phyloP scores from a whole-genome alignment of 2,113 vertebrate species.

The Gymnogyps californianus region DNA sequence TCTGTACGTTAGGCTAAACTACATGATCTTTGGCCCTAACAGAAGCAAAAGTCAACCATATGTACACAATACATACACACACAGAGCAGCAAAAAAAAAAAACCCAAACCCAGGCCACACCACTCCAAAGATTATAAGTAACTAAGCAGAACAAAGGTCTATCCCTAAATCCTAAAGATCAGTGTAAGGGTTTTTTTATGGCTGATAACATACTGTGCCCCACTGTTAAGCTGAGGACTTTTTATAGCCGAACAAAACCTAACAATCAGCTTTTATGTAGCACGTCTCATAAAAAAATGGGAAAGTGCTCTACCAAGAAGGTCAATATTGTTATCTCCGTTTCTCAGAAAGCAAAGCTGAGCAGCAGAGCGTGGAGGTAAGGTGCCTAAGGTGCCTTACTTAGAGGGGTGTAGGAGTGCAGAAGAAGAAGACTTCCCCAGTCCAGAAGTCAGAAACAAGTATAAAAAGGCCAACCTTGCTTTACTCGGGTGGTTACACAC shows the following conservation, averaged over 20 bases:
- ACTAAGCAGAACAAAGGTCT: conserved; percentile 45
- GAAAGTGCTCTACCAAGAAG: neutral
- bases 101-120: neutral
- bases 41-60: neutral
- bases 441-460: neutral
- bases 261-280: conserved; percentile 1
- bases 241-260: neutral
- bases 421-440: neutral
- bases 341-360: neutral
- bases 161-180: neutral
- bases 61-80: neutral
- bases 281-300: neutral
- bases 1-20: neutral
- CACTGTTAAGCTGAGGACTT: neutral
- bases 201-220: neutral
- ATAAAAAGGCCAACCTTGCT: neutral
- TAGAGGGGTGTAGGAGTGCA: neutral
- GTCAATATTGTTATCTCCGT: neutral
- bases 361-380: neutral
- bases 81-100: neutral
- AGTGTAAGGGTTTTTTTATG: neutral
- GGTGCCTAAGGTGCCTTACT: neutral
- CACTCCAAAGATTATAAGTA: neutral
- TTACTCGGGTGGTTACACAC: neutral
- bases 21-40: neutral